A percentile compares a stretch with the other conserved stretches of the same genome.
These are phyloP conservation scores for Drosophila atroscutellata DNA, from an alignment of 2,888 invertebrate genomes.

Conservation along the genomic window DNA sequence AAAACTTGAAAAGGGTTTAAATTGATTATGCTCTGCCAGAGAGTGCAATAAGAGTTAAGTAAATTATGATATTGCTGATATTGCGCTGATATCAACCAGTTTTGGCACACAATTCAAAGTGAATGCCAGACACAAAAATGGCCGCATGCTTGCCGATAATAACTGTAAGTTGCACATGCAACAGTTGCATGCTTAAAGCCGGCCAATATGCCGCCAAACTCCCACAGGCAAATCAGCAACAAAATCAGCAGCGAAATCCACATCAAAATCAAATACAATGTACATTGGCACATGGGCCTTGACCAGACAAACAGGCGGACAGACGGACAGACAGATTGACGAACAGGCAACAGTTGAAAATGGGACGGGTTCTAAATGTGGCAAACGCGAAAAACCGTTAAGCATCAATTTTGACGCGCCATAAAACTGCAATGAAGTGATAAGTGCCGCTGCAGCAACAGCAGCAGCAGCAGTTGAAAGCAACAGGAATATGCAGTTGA, in stretches of 20 bases:
- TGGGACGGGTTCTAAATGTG: conserved; percentile 66
- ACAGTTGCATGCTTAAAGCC: conserved; percentile 49
- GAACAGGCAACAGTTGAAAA: conserved; percentile 20
- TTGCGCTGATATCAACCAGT: not conserved
- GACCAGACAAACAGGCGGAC: conserved; percentile 25
- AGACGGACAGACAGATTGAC: conserved; percentile 16
- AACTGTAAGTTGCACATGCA: conserved; percentile 48
- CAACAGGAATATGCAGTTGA: conserved; percentile 67
- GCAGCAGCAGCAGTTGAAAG: conserved; percentile 36
- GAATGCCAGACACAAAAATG: conserved; percentile 14
- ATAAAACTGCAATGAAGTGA: conserved; percentile 82
- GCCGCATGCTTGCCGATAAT: conserved; percentile 1
- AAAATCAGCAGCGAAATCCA: conserved; percentile 26
- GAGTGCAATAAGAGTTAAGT: not conserved
- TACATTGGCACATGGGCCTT: conserved; percentile 50
- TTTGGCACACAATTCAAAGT: not conserved
- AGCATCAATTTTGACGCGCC: conserved; percentile 79
- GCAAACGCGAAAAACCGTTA: conserved; percentile 77
- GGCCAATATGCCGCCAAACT: conserved; percentile 9
- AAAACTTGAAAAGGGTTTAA: too few species aligned
- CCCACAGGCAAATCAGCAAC: conserved; percentile 46
- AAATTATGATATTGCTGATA: not conserved
- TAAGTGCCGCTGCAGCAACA: conserved; percentile 64
- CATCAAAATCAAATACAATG: conserved; percentile 63
- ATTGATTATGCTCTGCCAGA: not conserved